Percentiles rank a stretch among this genome's conserved stretches.
Conservation (phyloP, 2,888 invertebrate species). For the Spialia ferax region DNA sequence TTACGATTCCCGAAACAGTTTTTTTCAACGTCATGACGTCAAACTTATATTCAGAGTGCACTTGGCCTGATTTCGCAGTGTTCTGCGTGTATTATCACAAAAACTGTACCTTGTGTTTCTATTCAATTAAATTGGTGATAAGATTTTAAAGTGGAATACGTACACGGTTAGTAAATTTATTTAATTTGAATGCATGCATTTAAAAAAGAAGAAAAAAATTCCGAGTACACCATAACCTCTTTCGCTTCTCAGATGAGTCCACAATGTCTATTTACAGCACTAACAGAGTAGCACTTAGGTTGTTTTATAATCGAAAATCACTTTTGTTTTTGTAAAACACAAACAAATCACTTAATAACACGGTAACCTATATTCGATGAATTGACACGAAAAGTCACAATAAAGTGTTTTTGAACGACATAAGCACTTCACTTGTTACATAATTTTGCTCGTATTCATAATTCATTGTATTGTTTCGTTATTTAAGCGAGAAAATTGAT, state of each 20-base stretch:
- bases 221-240: slow-evolving; percentile 13
- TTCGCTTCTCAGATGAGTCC: background rate
- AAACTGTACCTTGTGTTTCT: slow-evolving; percentile 8
- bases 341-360: slow-evolving; percentile 34
- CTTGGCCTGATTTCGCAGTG: slow-evolving; percentile 34
- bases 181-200: slow-evolving; percentile 25
- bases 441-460: background rate
- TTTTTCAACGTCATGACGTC: slow-evolving; percentile 36
- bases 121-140: slow-evolving; percentile 11
- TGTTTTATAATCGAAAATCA: background rate
- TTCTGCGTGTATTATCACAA: slow-evolving; percentile 28
- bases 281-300: slow-evolving; percentile 10
- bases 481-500: slow-evolving; percentile 1
- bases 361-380: slow-evolving; percentile 31
- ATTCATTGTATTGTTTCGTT: background rate
- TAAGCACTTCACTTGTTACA: background rate
- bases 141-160: slow-evolving; percentile 14
- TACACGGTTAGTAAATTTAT: slow-evolving; percentile 32
- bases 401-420: background rate
- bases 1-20: slow-evolving; percentile 30
- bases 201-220: slow-evolving; percentile 7
- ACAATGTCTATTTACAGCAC: slow-evolving; percentile 16
- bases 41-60: slow-evolving; percentile 37
- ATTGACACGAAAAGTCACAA: slow-evolving; percentile 14
- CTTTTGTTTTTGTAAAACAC: slow-evolving; percentile 8